phyloP scores from a whole-genome alignment of 2,888 invertebrate species.

The Geotrupes spiniger region DNA sequence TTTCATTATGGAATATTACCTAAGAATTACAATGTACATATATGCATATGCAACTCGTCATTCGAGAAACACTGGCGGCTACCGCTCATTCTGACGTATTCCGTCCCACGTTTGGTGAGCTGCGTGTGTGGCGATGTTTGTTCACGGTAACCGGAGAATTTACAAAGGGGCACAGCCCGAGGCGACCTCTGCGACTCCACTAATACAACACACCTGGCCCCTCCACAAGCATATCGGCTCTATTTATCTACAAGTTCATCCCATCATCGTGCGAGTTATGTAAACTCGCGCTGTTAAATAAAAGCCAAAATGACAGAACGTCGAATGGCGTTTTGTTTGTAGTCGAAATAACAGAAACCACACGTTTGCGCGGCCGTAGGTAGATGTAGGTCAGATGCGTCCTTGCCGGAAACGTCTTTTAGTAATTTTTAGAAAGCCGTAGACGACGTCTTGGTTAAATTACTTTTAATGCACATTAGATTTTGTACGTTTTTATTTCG shows the following conservation, averaged over 20 bases:
- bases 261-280: slow-evolving; percentile 16
- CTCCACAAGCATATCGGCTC: slow-evolving; percentile 18
- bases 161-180: slow-evolving; percentile 18
- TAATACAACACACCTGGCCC: slow-evolving; percentile 33
- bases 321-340: slow-evolving; percentile 17
- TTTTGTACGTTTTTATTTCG: too few species aligned
- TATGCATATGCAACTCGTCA: too few species aligned
- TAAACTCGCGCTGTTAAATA: slow-evolving; percentile 13
- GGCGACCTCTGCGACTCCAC: slow-evolving; percentile 23
- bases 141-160: slow-evolving; percentile 32
- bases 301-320: slow-evolving; percentile 19
- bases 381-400: too few species aligned
- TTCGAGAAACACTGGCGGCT: too few species aligned
- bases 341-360: slow-evolving; percentile 15
- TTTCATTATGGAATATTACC: too few species aligned
- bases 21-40: too few species aligned
- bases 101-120: slow-evolving; percentile 8
- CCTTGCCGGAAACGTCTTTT: too few species aligned
- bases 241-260: slow-evolving; percentile 16
- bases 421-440: too few species aligned
- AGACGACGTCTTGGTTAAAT: too few species aligned
- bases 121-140: slow-evolving; percentile 32
- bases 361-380: background rate
- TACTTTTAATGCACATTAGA: too few species aligned
- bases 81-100: background rate